phyloP scores from a whole-genome alignment of 2,888 invertebrate species.

The Octonoba sinensis region DNA sequence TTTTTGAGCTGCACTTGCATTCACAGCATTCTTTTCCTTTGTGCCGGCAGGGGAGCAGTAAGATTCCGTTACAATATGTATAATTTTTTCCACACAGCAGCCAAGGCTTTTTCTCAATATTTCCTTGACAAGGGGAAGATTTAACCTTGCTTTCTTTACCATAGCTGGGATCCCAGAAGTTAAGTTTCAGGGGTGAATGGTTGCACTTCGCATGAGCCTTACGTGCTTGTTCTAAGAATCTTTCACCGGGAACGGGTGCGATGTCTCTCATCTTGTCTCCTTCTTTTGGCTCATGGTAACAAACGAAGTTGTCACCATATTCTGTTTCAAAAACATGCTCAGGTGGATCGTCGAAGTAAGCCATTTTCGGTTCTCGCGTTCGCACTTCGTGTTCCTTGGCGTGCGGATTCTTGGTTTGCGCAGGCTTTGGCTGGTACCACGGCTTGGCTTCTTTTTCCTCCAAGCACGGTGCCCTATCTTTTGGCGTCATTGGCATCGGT shows the following conservation, averaged over 20 bases:
- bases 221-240: slow-evolving; percentile 2
- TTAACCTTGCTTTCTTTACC: background rate
- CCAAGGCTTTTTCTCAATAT: background rate
- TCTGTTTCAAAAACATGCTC: slow-evolving; percentile 26
- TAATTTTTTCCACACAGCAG: slow-evolving; percentile 3
- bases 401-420: slow-evolving; percentile 31
- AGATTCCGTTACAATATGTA: background rate
- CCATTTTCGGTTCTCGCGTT: background rate
- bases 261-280: slow-evolving; percentile 4
- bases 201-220: slow-evolving; percentile 21
- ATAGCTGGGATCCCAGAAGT: background rate
- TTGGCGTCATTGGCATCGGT: slow-evolving; percentile 20
- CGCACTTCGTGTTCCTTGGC: slow-evolving; percentile 29
- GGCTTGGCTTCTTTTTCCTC: background rate
- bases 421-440: slow-evolving; percentile 12
- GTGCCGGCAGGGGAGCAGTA: background rate
- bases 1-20: too few species aligned
- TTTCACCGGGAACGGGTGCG: slow-evolving; percentile 1
- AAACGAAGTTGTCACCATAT: slow-evolving; percentile 22
- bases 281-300: slow-evolving; percentile 20
- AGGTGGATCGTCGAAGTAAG: slow-evolving; percentile 27
- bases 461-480: slow-evolving; percentile 24
- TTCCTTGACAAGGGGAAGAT: background rate
- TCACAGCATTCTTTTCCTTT: too few species aligned
- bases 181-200: background rate